Percentiles rank a stretch among this genome's conserved stretches.
Evolutionary conservation across 2,113 vertebrate species (phyloP).

Genomic region (Benitochromis conjunctus): DNA sequence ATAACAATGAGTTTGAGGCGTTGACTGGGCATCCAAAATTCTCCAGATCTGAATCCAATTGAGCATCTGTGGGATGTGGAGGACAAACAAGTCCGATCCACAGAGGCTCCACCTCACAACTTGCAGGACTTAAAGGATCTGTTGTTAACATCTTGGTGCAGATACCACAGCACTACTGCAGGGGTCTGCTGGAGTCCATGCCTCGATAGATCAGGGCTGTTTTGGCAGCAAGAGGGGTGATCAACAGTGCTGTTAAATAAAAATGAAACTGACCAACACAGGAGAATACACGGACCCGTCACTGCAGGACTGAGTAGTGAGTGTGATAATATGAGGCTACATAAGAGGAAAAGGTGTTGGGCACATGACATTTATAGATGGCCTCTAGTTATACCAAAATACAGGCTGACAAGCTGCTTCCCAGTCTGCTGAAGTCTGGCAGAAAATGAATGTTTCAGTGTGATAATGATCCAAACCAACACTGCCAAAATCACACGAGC

Average conservation of each 20-base stretch:
- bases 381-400: neutral
- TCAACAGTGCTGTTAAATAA: too few relatives aligned
- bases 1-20: neutral
- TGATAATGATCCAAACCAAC: neutral
- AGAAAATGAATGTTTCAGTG: neutral
- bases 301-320: neutral
- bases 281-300: neutral
- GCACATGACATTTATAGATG: neutral
- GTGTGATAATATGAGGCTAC: neutral
- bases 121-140: too few relatives aligned
- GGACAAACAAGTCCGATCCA: too few relatives aligned
- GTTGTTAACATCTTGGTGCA: too few relatives aligned
- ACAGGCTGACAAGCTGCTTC: neutral
- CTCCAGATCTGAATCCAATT: neutral
- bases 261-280: neutral
- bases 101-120: too few relatives aligned
- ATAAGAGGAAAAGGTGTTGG: neutral
- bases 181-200: too few relatives aligned
- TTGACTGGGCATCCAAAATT: neutral
- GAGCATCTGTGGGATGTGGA: too few relatives aligned
- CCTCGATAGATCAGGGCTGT: too few relatives aligned
- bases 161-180: too few relatives aligned
- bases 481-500: neutral
- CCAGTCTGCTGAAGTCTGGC: neutral
- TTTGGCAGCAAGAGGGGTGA: too few relatives aligned